These are phyloP conservation scores for Latrodectus elegans DNA, from an alignment of 2,888 invertebrate genomes.

Conservation along the genomic window DNA sequence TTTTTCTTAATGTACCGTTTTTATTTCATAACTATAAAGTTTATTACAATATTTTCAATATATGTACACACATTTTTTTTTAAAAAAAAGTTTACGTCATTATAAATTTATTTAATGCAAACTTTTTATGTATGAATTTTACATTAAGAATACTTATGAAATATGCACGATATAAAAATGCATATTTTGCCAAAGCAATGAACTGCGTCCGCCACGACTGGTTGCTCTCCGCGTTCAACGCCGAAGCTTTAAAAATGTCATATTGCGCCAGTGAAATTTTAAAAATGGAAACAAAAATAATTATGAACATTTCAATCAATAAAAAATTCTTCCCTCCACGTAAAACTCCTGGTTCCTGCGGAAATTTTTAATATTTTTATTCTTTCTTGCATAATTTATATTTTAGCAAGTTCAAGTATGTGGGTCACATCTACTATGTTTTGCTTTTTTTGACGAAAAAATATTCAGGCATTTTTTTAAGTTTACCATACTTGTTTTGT, in stretches of 20 bases:
- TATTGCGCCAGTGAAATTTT: slow-evolving; percentile 3
- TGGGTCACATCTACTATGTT: background rate
- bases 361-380: background rate
- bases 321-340: background rate
- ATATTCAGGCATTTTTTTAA: background rate
- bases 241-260: background rate
- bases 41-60: too few species aligned
- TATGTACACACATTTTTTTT: too few species aligned
- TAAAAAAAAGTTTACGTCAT: too few species aligned
- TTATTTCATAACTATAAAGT: too few species aligned
- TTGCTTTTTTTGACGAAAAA: background rate
- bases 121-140: too few species aligned
- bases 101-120: too few species aligned
- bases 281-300: background rate
- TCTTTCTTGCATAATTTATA: background rate
- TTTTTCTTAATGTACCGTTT: too few species aligned
- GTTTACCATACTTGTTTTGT: background rate
- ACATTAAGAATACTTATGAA: too few species aligned
- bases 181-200: too few species aligned
- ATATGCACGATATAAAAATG: too few species aligned
- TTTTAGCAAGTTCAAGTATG: background rate
- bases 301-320: slow-evolving; percentile 5
- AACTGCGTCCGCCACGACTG: too few species aligned
- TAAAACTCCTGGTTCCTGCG: background rate
- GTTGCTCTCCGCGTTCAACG: too few species aligned